These are phyloP conservation scores for Pandemis cinnamomeana DNA, from an alignment of 2,888 invertebrate genomes.

Conservation along the genomic window DNA sequence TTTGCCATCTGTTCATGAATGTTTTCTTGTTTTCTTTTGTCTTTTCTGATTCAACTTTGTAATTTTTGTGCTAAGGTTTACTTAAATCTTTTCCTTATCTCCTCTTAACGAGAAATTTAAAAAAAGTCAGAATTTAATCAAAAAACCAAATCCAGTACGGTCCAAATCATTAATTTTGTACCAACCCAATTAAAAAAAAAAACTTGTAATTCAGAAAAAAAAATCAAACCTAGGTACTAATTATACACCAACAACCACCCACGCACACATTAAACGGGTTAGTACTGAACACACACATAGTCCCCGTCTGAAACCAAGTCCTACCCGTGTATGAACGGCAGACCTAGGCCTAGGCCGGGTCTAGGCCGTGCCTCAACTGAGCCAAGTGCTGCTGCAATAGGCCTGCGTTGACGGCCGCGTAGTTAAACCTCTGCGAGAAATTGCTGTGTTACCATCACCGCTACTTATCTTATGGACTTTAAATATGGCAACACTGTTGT, in stretches of 20 bases:
- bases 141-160: too few species aligned
- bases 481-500: conserved; percentile 62
- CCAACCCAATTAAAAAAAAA: neutral
- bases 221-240: neutral
- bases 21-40: too few species aligned
- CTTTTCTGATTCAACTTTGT: too few species aligned
- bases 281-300: conserved; percentile 70
- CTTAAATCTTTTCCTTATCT: too few species aligned
- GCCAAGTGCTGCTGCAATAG: conserved; percentile 82
- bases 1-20: too few species aligned
- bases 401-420: conserved; percentile 82
- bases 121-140: too few species aligned
- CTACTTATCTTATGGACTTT: conserved; percentile 49
- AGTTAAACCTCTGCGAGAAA: conserved; percentile 84
- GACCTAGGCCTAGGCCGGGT: conserved; percentile 63
- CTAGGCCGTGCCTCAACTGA: conserved; percentile 77
- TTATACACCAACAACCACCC: conserved; percentile 47
- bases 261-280: conserved; percentile 52
- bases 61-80: too few species aligned
- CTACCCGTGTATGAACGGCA: conserved; percentile 58
- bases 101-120: too few species aligned
- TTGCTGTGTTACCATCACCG: conserved; percentile 79
- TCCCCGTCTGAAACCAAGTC: conserved; percentile 67
- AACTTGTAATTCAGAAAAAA: neutral
- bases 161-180: neutral